Base-by-base conservation (phyloP, 2,113 vertebrate genomes). In the Dromaius novaehollandiae region DNA sequence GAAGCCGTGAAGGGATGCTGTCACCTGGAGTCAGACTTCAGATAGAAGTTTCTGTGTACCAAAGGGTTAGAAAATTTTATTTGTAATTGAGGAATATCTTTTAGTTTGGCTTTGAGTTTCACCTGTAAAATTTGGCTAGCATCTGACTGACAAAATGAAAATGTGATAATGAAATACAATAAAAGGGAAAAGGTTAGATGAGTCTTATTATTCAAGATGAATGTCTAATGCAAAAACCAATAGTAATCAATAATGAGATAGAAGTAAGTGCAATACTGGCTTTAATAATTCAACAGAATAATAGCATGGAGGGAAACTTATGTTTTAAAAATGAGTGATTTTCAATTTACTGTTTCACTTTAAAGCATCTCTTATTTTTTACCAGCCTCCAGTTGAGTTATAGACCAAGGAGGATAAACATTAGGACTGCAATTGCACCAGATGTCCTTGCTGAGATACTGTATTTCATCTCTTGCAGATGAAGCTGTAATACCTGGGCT, bases 401-500 rank as follows among this genome's bases (percentile, higher is more conserved):
- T n/a, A 93, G 58, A 63, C 44, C 70, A 94, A 66, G 73, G 13
- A 89, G 50, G 36, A 69, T 84, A 89, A 89, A 55, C 38, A 79
- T 25, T 53, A 92, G 75, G 71, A 86, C 66, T 94, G 71, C 63
- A 88, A 6, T 55, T 81, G 84, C 82, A 94, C 68, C 42, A 55
- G 93, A 34, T 86, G 94, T 93, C 78, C 91, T 94, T 95, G 91
- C 66, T 95, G 75, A 68, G 82, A 66, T 74, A 77, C 53, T 25
- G 22, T 82, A 71, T 88, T 95, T 96, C 6, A 7, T 89, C 71
- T 94, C 44, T 89, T 77, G 82, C 81, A 94, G 50, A 70, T 85
- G 68, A 78, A 69, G 16, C 68, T 93, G 30, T 92, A 88, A 77
- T 46, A 58, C 21, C 76, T 83, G 13, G 30, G 63, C 50, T 94